Base-by-base conservation (phyloP, 2,888 invertebrate species). In the Athalia circularis region DNA sequence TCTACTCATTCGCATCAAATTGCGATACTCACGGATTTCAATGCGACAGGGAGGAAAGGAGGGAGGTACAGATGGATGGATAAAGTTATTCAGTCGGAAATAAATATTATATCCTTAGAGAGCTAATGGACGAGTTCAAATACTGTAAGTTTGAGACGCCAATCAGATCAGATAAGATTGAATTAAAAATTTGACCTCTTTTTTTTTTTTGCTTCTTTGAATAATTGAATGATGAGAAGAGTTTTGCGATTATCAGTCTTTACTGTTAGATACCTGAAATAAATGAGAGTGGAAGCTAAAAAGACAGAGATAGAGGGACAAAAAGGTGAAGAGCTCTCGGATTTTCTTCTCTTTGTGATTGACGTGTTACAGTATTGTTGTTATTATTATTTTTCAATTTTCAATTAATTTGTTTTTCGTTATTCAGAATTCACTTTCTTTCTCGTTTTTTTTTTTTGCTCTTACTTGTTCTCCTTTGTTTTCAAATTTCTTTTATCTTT, bases 61-160 rank as follows among this genome's bases (percentile, higher is more conserved):
- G 29, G 29, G 29, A 29, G 29, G 29, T 29, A 29, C 29, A 29
- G 29, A 29, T 29, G 29, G 29, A 29, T 29, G 29, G 29, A 29
- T 29, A 29, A 29, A 29, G 29, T 29, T 29, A 29, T 81, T 80
- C 81, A 83, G 82, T 83, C 81, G 80, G 76, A 84, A 86, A 87
- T 87, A 86, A 87, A 87, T 62, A 68, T 68, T 83, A 83, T 84
- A 84, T 81, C 80, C 85, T 87, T 86, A 86, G 65, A 81, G 80
- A 81, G 77, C 86, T 87, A 87, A 82, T 86, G 85, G 87, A 86
- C 86, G 85, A 84, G 84, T 85, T 80, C 77, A 82, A 85, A 86
- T 84, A 85, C 84, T 81, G 82, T 74, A 74, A 81, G 80, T 80
- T 29, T 29, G 29, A 29, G 29, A 78, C 82, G 59, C 59, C 45